Conservation (phyloP, 1,140 invertebrate genomes). For the Aphelinus atriplicis region DNA sequence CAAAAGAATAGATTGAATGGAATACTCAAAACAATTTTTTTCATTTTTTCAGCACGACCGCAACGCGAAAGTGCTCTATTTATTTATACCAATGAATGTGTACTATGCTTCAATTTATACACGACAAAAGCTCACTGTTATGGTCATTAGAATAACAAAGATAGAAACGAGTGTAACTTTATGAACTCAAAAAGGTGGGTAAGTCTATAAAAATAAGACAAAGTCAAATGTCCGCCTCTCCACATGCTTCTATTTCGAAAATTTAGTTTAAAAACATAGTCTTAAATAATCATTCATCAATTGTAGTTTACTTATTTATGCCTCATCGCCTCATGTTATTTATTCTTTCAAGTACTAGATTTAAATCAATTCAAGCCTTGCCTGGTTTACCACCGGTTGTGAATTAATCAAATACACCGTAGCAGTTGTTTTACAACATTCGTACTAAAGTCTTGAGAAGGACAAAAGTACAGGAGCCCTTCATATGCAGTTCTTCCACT, state of each 20-base stretch:
- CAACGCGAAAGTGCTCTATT: conserved; percentile 33
- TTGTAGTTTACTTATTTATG: conserved; percentile 54
- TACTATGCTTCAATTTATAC: conserved; percentile 40
- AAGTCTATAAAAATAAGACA: conserved; percentile 46
- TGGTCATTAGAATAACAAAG: conserved; percentile 40
- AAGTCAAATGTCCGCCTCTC: conserved; percentile 57
- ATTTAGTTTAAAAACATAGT: conserved; percentile 66
- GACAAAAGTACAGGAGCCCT: conserved; percentile 60
- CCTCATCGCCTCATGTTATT: conserved; percentile 57
- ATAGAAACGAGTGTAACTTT: conserved; percentile 32
- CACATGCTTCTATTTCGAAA: conserved; percentile 65
- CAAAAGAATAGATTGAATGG: conserved; percentile 3
- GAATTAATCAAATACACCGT: conserved; percentile 60
- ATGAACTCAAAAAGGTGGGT: conserved; percentile 25
- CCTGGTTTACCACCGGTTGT: conserved; percentile 53
- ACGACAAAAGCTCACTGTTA: conserved; percentile 43
- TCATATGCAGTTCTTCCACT: conserved; percentile 22
- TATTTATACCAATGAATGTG: conserved; percentile 41
- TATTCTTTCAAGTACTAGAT: conserved; percentile 53
- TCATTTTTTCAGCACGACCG: conserved; percentile 33
- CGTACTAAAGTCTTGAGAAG: conserved; percentile 61
- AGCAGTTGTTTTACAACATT: conserved; percentile 64
- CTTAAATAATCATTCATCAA: conserved; percentile 63
- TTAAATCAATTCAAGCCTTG: conserved; percentile 60
- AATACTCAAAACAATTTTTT: conserved; percentile 12